phyloP scores from a whole-genome alignment of 1,140 invertebrate genomes.

The Calliopsis andreniformis region DNA sequence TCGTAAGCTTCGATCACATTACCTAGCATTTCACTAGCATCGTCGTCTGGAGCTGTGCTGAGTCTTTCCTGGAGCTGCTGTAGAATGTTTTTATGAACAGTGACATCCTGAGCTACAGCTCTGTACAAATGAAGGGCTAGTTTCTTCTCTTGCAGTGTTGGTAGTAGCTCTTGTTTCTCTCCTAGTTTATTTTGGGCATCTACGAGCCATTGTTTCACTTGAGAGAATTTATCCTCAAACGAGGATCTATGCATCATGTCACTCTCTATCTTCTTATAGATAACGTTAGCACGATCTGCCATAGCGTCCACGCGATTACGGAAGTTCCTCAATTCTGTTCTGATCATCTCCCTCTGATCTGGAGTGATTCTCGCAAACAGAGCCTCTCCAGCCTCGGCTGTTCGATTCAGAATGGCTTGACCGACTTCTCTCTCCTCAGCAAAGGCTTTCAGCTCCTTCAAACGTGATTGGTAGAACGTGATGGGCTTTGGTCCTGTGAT shows the following conservation, averaged over 20 bases:
- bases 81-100: constrained; percentile 89
- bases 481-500: constrained; percentile 85
- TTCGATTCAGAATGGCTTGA: constrained; percentile 88
- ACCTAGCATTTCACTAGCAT: constrained; percentile 86
- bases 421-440: constrained; percentile 90
- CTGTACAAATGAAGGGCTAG: constrained; percentile 89
- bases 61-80: constrained; percentile 90
- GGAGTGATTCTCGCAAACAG: constrained; percentile 93
- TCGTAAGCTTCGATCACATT: constrained; percentile 87
- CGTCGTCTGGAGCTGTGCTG: constrained; percentile 87
- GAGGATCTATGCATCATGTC: constrained; percentile 93
- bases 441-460: constrained; percentile 89
- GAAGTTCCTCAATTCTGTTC: constrained; percentile 90
- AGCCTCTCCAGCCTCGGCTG: constrained; percentile 92
- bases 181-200: constrained; percentile 88
- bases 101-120: constrained; percentile 90
- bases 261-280: constrained; percentile 93
- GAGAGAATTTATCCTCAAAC: constrained; percentile 93
- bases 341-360: constrained; percentile 91
- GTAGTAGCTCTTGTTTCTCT: constrained; percentile 85
- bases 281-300: constrained; percentile 90
- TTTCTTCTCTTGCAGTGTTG: constrained; percentile 93
- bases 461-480: constrained; percentile 85
- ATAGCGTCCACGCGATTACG: constrained; percentile 92
- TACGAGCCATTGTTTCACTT: constrained; percentile 90